phyloP scores from a whole-genome alignment of 2,888 invertebrate genomes.

The Rhyacophila evoluta region DNA sequence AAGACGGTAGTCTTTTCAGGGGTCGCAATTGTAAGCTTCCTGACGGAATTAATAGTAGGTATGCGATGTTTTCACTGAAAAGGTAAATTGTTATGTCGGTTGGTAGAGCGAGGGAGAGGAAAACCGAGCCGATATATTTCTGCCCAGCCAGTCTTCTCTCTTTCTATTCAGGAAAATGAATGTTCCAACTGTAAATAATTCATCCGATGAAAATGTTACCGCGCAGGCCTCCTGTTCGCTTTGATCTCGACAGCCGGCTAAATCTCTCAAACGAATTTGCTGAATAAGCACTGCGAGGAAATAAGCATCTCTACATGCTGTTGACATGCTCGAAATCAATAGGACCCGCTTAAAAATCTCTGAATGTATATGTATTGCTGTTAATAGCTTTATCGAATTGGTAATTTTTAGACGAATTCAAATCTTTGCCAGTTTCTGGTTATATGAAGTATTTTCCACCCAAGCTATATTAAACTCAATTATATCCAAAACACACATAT shows the following conservation, averaged over 20 bases:
- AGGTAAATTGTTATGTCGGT: constrained; percentile 57
- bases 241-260: constrained; percentile 48
- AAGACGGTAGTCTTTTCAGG: constrained; percentile 53
- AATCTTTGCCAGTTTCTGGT: too few species aligned
- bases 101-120: constrained; percentile 48
- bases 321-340: neutral
- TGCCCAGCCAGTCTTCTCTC: constrained; percentile 27
- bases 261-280: constrained; percentile 36
- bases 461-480: too few species aligned
- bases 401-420: too few species aligned
- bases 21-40: constrained; percentile 55
- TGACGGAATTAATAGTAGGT: constrained; percentile 55
- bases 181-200: constrained; percentile 50
- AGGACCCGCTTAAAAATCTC: neutral
- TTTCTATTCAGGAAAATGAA: constrained; percentile 49
- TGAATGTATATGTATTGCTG: neutral
- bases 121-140: constrained; percentile 51
- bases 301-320: neutral
- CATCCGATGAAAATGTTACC: constrained; percentile 45
- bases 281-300: neutral
- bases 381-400: too few species aligned
- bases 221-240: constrained; percentile 34
- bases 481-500: too few species aligned
- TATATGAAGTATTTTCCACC: too few species aligned
- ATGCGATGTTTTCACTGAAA: constrained; percentile 55